Evolutionary conservation across 1,140 invertebrate species (phyloP), one percentile per base, ranked within the genome.

Genomic region (Aphaenogaster rudis): DNA sequence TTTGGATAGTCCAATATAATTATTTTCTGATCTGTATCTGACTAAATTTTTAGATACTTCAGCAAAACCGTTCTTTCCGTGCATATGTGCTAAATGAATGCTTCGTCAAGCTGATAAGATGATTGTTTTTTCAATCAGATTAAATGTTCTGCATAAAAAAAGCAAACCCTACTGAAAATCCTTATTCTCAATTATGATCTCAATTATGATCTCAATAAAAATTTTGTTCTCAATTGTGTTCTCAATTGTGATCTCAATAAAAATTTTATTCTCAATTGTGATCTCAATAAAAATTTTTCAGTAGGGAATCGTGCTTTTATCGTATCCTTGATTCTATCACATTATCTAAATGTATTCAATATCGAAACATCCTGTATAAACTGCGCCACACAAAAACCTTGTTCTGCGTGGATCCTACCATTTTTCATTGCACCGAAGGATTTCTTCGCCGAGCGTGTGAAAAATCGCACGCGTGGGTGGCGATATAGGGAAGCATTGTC

Each of bases 361-460:
- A 33, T 17, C 80, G 80, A 59, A 76, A 76, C 28, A 74, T 13
- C 28, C 28, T 28, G n/a, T 39, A 42, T 61, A 74, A 61, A 48
- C 52, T 6, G 28, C 67, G 13, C 45, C n/a, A 33, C 42, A 13
- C 45, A 28, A 28, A 50, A 76, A 21, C 4, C 42, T 76, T 28
- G 57, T 84, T 8, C 42, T 71, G 33, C 17, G 54, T 11, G 54
- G 52, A 61, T 76, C 54, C 80, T 3, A n/a, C 1, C 42, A 84
- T 84, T 84, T 84, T 84, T 84, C 80, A 84, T 76, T 33, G 42
- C 42, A 17, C 69, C 57, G 54, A 67, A 82, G 67, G n/a, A 82
- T 61, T 74, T 61, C 67, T 82, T 74, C 28, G 11, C 28, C 28
- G 67, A 36, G 54, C 54, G 80, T 84, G 69, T 84, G 69, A 84